Evolutionary conservation across 2,888 invertebrate species (phyloP), one percentile per base, ranked within the genome.

Genomic region (Poecilus cupreus): DNA sequence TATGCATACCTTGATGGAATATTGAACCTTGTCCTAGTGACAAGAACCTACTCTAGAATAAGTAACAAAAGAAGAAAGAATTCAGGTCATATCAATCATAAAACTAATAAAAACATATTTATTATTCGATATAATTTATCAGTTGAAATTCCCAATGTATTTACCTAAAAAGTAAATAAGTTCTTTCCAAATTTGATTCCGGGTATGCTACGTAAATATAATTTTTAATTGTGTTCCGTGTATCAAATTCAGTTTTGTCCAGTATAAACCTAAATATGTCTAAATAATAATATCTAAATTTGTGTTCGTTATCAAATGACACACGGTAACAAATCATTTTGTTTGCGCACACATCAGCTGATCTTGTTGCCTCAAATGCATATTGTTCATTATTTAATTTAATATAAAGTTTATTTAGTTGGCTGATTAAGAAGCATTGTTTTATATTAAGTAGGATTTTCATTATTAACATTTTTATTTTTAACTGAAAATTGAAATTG

Each of bases 281-380:
- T n/a, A 60, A 60, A 60, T n/a, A 26, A 60, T 3, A 32, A 0
- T 5, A 32, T 32, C 32, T 32, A 32, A 32, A 32, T 2, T 32
- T 32, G 32, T 1, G 32, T 10, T 24, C 16, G 18, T 68, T 68
- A 68, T 68, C 64, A 16, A 60, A 54, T 10, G 57, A 57, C 26
- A 64, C 32, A 10, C 37, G 18, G 64, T 68, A 68, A 37, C 64
- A 68, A 68, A 32, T 68, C 64, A 37, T 39, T 11, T 68, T 68
- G 37, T 68, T 68, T 68, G 37, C 18, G 13, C 37, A 37, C 37
- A 8, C 37, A 68, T 64, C 64, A 64, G 37, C 64, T 37, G 64
- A 64, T 68, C 18, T 37, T 32, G 37, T 13, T 68, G 54, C 54
- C 10, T 43, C n/a, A n/a, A n/a, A 43, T 43, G 43, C 43, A 43